Evolutionary conservation across 2,797 vertebrate species (phyloP).

Genomic region (Ctenopoma kingsleyae): DNA sequence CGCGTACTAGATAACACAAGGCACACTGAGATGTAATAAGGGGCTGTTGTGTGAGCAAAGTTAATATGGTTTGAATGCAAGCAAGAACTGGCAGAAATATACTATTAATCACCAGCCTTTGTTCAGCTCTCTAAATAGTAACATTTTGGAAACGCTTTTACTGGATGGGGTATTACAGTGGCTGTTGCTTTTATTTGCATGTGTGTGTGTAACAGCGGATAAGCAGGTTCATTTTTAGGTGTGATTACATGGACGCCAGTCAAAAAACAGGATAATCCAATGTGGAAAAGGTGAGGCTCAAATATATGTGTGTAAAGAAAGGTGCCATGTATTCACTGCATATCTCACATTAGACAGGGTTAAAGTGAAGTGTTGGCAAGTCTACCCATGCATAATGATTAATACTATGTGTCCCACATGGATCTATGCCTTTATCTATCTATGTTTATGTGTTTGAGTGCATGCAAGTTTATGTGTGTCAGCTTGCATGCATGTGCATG

Average conservation of each 20-base stretch:
- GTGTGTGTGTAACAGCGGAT: constrained; percentile 52
- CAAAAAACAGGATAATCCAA: constrained; percentile 74
- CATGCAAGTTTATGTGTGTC: constrained; percentile 14
- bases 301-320: constrained; percentile 36
- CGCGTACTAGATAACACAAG: constrained; percentile 70
- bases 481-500: background rate
- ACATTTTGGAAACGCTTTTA: constrained; percentile 60
- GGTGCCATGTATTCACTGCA: constrained; percentile 57
- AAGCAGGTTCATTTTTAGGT: constrained; percentile 73
- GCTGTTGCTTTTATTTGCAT: constrained; percentile 40
- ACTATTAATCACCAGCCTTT: constrained; percentile 83
- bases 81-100: constrained; percentile 81
- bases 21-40: constrained; percentile 77
- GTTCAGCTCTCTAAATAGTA: constrained; percentile 77
- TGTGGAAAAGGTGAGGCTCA: constrained; percentile 52
- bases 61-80: constrained; percentile 84
- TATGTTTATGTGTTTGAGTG: constrained; percentile 35
- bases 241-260: constrained; percentile 74
- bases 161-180: constrained; percentile 41
- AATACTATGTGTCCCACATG: constrained; percentile 56
- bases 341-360: constrained; percentile 60
- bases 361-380: constrained; percentile 64
- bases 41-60: constrained; percentile 77
- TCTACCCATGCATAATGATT: constrained; percentile 51
- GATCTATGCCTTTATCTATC: constrained; percentile 45